These are phyloP conservation scores for Oceanodroma leucorhoa DNA, from an alignment of 2,797 vertebrate species.

Conservation along the genomic window DNA sequence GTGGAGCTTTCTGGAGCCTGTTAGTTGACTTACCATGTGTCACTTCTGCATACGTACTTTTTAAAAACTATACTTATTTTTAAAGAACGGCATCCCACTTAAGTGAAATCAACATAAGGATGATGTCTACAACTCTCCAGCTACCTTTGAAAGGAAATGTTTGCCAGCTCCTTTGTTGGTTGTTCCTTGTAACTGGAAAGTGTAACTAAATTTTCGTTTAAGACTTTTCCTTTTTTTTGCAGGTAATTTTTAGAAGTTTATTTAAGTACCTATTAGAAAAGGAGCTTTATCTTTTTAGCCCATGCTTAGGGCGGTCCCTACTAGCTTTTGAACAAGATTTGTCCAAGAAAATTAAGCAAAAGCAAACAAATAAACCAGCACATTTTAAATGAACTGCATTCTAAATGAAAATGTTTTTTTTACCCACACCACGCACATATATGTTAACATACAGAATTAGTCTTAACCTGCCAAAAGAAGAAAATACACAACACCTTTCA, in stretches of 20 bases:
- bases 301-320: not conserved
- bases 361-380: constrained; percentile 16
- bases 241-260: not conserved
- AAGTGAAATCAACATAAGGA: not conserved
- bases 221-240: not conserved
- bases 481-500: constrained; percentile 78
- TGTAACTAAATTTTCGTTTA: not conserved
- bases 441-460: constrained; percentile 75
- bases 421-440: not conserved
- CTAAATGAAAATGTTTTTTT: constrained; percentile 36
- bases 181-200: not conserved
- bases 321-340: constrained; percentile 16
- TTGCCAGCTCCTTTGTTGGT: not conserved
- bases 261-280: constrained; percentile 7
- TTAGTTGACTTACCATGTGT: not conserved
- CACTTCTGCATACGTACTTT: not conserved
- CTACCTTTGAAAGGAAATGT: not conserved
- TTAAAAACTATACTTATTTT: not conserved
- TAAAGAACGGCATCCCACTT: not conserved
- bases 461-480: constrained; percentile 76
- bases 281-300: not conserved
- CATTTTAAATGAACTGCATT: constrained; percentile 40
- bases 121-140: not conserved
- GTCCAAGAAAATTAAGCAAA: constrained; percentile 41
- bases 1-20: not conserved